phyloP scores from a whole-genome alignment of 2,797 vertebrate species.

The Eulemur albifrons region DNA sequence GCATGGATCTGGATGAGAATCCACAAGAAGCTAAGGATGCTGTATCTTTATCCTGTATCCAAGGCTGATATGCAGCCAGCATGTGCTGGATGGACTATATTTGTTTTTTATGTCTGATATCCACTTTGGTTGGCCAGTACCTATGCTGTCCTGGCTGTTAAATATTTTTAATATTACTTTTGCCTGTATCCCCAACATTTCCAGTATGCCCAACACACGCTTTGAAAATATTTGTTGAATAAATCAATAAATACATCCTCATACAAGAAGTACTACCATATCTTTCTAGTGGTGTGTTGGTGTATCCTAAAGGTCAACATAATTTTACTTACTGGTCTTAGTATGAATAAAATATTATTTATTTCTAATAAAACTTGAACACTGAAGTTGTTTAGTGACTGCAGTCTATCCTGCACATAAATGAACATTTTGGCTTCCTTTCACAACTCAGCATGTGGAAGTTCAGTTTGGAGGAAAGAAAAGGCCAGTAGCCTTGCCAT shows the following conservation, averaged over 20 bases:
- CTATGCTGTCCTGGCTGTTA: background rate
- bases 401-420: background rate
- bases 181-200: background rate
- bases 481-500: constrained; percentile 2
- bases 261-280: background rate
- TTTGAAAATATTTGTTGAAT: constrained; percentile 41
- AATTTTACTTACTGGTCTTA: constrained; percentile 33
- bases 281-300: background rate
- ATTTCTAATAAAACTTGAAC: constrained; percentile 30
- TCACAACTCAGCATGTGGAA: background rate
- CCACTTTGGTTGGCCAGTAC: background rate
- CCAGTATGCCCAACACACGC: background rate
- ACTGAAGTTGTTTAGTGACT: background rate
- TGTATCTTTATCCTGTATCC: background rate
- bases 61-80: background rate
- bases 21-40: background rate
- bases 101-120: background rate
- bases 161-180: background rate
- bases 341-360: constrained; percentile 15
- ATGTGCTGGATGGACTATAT: background rate
- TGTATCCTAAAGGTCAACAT: background rate
- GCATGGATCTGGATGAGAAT: background rate
- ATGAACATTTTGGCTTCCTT: background rate
- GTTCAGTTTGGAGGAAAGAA: constrained; percentile 38
- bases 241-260: constrained; percentile 5